phyloP scores from a whole-genome alignment of 1,140 invertebrate genomes.

The Muscidifurax raptorellus region DNA sequence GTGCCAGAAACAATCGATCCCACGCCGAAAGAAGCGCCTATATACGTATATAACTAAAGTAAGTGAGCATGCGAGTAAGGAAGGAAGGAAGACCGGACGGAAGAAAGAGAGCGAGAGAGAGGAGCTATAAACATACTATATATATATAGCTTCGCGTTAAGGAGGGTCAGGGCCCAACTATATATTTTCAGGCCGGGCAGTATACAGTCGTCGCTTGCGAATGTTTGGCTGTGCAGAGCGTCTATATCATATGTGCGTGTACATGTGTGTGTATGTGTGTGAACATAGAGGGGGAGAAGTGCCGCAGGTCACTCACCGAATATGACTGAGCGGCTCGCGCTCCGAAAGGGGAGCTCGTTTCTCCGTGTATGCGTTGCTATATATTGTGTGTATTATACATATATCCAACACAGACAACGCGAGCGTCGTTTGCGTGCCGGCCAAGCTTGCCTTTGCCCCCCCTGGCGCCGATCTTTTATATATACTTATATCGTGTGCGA shows the following conservation, averaged over 20 bases:
- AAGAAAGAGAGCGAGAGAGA: constrained; percentile 55
- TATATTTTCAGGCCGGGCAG: constrained; percentile 73
- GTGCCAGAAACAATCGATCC: neutral
- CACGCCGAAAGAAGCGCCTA: neutral
- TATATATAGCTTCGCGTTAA: constrained; percentile 58
- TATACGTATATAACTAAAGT: neutral
- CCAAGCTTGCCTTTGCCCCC: neutral
- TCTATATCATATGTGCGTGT: neutral
- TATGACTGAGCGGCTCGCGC: constrained; percentile 65
- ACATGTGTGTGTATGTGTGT: neutral
- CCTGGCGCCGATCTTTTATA: constrained; percentile 22
- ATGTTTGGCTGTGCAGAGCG: constrained; percentile 65
- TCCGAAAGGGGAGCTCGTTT: constrained; percentile 44
- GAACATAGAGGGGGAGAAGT: neutral
- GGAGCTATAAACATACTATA: constrained; percentile 54
- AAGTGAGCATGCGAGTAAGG: neutral
- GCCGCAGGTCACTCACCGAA: constrained; percentile 74
- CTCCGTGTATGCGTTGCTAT: neutral
- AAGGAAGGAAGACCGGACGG: constrained; percentile 20
- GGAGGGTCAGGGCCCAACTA: constrained; percentile 69
- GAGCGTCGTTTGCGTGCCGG: neutral
- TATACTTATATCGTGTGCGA: neutral
- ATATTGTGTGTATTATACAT: neutral
- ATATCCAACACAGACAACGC: neutral
- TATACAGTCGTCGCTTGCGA: constrained; percentile 59